Evolutionary conservation across 2,797 vertebrate genomes (phyloP), one percentile per base, ranked within the genome.

Genomic region (Neosilurus mollespiculum): DNA sequence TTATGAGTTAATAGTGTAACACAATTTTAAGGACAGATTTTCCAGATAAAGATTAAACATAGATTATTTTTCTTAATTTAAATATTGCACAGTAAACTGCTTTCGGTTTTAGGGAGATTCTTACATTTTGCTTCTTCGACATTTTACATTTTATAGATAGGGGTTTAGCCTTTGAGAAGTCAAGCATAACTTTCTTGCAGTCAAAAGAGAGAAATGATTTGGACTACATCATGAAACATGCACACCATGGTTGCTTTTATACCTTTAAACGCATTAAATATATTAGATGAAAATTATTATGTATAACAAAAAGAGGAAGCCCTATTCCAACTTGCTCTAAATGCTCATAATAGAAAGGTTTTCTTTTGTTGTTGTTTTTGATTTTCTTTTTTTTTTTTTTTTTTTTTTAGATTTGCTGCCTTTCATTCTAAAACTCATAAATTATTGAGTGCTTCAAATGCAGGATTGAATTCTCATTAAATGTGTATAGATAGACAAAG

Each of bases 391-490:
- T 30, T 4, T 43, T 43, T 30, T 30, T 4, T 43, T 43, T 30
- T 4, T 43, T 43, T 43, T 43, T 43, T 12, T 7, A 3, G 4
- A 18, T n/a, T 54, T 54, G 11, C 69, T 56, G 7, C 3, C 1
- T 53, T 56, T 26, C 49, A 22, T 26, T 56, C 18, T 56, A 37
- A 24, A 26, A 72, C 24, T 26, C 11, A 6, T 70, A 15, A 43
- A 30, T 22, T 70, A 11, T 22, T 75, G 72, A 75, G 26, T 59
- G 73, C 73, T 7, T 59, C 18, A 30, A 22, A 2, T 12, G 24
- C 20, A n/a, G 58, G 24, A 49, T 77, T 49, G 34, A 77, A n/a
- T 77, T 77, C 75, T 77, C 22, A 24, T 62, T 62, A 77, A 77
- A 62, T 43, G 20, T 62, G 12, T 49, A 62, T 61, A 20, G 56